phyloP scores from a whole-genome alignment of 2,797 vertebrate species.

The Taeniopygia guttata region DNA sequence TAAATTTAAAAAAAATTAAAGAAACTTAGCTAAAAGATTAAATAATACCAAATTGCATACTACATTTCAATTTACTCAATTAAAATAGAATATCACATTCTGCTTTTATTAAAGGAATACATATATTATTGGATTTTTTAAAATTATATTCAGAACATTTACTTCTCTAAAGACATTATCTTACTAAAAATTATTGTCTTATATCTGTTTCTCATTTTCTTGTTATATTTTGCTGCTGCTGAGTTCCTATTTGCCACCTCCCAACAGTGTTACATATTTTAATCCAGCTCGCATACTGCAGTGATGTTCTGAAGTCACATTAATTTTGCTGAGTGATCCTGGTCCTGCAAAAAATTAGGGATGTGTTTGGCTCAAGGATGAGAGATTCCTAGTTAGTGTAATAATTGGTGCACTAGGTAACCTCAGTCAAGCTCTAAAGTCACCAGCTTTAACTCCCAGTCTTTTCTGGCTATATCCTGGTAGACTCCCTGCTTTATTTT shows the following conservation, averaged over 20 bases:
- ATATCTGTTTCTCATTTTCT: neutral
- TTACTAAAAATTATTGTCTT: neutral
- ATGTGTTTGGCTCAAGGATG: neutral
- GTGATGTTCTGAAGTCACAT: neutral
- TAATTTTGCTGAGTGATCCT: neutral
- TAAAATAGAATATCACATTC: slow-evolving; percentile 16
- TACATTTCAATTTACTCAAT: slow-evolving; percentile 7
- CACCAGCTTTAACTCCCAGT: neutral
- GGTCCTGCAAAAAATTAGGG: neutral
- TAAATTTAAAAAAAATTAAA: slow-evolving; percentile 10
- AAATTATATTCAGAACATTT: too few relatives aligned
- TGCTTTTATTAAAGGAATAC: slow-evolving; percentile 1
- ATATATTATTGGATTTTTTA: slow-evolving; percentile 6
- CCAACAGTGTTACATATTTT: neutral
- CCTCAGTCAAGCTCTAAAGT: neutral
- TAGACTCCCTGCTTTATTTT: neutral
- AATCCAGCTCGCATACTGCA: neutral
- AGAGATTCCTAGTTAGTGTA: neutral
- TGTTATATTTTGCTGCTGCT: neutral
- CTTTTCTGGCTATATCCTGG: neutral
- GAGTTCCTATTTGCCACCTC: neutral
- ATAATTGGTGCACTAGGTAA: neutral
- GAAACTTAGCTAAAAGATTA: neutral
- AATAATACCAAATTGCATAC: slow-evolving; percentile 18
- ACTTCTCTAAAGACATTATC: neutral